Base-by-base conservation (phyloP, 1,140 invertebrate genomes). In the Nixonia krombeini region DNA sequence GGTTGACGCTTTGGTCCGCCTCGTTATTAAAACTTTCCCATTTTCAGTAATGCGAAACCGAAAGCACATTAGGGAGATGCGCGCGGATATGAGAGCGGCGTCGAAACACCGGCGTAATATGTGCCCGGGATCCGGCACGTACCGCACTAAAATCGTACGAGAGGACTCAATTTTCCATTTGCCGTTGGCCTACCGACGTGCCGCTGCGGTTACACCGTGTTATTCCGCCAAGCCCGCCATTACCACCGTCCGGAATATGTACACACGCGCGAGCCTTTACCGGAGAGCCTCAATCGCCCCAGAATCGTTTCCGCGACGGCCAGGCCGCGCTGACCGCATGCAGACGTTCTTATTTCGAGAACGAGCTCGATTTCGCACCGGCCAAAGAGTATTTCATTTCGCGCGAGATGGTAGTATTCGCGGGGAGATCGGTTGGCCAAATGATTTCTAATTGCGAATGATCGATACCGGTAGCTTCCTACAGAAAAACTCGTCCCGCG, bases 101-200 rank as follows among this genome's bases (percentile, higher is more conserved):
- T 47, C 44, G 35, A 49, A 61, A 50, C 50, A 65, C 51, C 33
- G 44, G 50, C 29, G 63, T 59, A 67, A 76, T 75, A 70, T 53
- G 66, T 53, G 33, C 26, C 29, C 35, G 35, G 51, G 51, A 70
- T 64, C 52, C 45, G 58, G 68, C 75, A 75, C 77, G 77, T 76
- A 71, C 67, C 42, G 42, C 59, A 76, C 66, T 82, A 78, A 80
- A 82, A 79, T 79, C 58, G 53, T 73, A 79, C 62, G 74, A 75
- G 41, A 37, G 52, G 67, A 72, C 77, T 78, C 73, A 76, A 73
- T 76, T 76, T 78, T 75, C 78, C 72, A 81, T 80, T 80, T 80
- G 63, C 59, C 13, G 47, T 42, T n/a, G 29, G 51, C 51, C 51
- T 53, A 53, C 51, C 29, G 28, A 42, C 26, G 38, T 12, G 38